Base-by-base conservation (phyloP, 2,797 vertebrate genomes). In the Liparis tanakae region DNA sequence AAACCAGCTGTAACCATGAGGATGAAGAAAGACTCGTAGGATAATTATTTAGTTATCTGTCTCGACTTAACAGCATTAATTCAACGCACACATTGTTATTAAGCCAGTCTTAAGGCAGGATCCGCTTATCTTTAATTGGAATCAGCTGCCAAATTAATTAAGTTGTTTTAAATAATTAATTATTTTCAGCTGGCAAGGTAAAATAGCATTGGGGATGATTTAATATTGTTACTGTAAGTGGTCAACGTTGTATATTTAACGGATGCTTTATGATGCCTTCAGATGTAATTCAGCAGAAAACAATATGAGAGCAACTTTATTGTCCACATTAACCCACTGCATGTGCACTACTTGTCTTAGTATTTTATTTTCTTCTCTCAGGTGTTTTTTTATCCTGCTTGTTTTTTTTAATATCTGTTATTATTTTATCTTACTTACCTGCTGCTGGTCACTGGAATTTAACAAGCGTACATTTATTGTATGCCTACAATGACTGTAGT, bases 11-110 rank as follows among this genome's bases (percentile, higher is more conserved):
- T 64, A 60, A 68, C 30, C 41, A 22, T 53, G 18, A 65, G 57
- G 56, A 76, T 66, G 69, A 68, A 51, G 20, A 65, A 53, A 53
- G 68, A 39, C 37, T 25, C 41, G n/a, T 53, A 51, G 56, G 63
- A 69, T 50, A 13, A 62, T 79, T 67, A 79, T 69, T 77, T 67
- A 78, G 54, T 73, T 60, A 59, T 72, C 63, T 65, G 56, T 74
- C 67, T 51, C 22, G 57, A 55, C 18, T 20, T 48, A 64, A 79
- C 25, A 67, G 36, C 15, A 8, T 56, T 76, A 70, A 82, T 79
- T 82, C 77, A 74, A 58, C 70, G 59, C 22, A 33, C 33, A 63
- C 30, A 41, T n/a, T 55, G n/a, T 72, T 70, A 55, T 66, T 36
- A 57, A 76, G 17, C 48, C 44, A 7, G 17, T 60, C 8, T 12